A percentile compares a stretch with the other conserved stretches of the same genome.
These are phyloP conservation scores for Agonopterix subpropinquella DNA, from an alignment of 2,888 invertebrate species.

Conservation along the genomic window DNA sequence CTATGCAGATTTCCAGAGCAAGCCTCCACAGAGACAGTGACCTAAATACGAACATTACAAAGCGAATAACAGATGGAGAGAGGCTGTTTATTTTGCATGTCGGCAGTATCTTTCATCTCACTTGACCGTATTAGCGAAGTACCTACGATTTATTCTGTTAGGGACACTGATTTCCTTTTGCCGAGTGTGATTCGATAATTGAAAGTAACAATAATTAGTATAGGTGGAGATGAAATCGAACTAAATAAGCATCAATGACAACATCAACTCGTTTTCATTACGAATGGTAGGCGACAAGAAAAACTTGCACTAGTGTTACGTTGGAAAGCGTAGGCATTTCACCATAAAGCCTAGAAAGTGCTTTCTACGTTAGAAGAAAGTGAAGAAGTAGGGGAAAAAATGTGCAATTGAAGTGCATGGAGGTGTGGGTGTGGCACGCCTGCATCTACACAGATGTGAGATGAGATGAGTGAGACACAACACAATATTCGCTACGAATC, in stretches of 20 bases:
- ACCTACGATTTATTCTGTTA: background rate
- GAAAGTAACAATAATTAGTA: too few relatives aligned
- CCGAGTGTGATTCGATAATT: conserved; percentile 3
- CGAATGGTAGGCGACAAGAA: conserved; percentile 54
- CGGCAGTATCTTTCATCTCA: conserved; percentile 24
- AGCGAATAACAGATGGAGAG: conserved; percentile 43
- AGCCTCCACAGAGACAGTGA: conserved; percentile 55
- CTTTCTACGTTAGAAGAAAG: conserved; percentile 63
- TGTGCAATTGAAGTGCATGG: conserved; percentile 49
- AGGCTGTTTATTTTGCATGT: conserved; percentile 30
- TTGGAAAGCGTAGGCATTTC: conserved; percentile 71
- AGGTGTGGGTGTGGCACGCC: conserved; percentile 31
- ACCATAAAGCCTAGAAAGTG: conserved; percentile 73
- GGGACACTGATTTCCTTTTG: background rate
- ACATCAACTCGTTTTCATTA: conserved; percentile 66
- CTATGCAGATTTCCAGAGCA: conserved; percentile 74
- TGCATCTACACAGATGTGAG: conserved; percentile 5
- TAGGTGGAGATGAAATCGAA: conserved; percentile 2
- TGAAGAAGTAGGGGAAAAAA: conserved; percentile 69
- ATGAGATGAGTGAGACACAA: conserved; percentile 27
- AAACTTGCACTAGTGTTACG: conserved; percentile 71
- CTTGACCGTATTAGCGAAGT: conserved; percentile 6
- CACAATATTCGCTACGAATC: conserved; percentile 38
- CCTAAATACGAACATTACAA: conserved; percentile 58
- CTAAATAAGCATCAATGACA: conserved; percentile 12